phyloP scores from a whole-genome alignment of 2,797 vertebrate genomes.

The Fistularia commersonii region DNA sequence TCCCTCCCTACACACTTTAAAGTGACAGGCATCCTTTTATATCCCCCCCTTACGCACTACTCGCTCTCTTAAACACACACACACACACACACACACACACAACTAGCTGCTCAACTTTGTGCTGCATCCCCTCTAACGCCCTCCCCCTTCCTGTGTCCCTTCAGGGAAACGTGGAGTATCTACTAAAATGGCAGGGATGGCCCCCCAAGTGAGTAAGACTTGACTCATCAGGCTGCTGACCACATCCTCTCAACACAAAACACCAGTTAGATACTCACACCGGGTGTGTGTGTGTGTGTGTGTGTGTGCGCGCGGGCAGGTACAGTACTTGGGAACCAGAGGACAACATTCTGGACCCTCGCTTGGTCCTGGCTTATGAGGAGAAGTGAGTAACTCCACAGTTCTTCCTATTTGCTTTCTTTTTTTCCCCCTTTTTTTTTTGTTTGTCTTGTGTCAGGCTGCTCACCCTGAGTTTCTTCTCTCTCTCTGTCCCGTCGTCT shows the following conservation, averaged over 20 bases:
- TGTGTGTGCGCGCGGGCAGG: conserved; percentile 70
- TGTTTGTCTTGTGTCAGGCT: background rate
- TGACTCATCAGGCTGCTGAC: conserved; percentile 48
- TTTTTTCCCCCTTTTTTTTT: background rate
- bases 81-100: background rate
- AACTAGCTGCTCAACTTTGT: background rate
- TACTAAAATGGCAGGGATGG: conserved; percentile 99
- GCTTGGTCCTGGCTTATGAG: conserved; percentile 93
- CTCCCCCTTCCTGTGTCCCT: conserved; percentile 8
- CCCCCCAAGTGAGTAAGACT: conserved; percentile 90
- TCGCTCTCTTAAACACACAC: background rate
- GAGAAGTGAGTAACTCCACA: conserved; percentile 84
- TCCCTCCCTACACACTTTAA: conserved; percentile 49
- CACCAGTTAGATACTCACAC: background rate
- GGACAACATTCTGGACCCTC: conserved; percentile 97
- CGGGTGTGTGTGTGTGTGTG: conserved; percentile 2
- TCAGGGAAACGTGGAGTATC: conserved; percentile 96
- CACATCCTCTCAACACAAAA: conserved; percentile 33
- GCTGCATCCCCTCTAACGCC: conserved; percentile 13
- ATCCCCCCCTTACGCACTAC: background rate
- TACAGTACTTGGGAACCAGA: conserved; percentile 99
- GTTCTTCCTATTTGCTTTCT: background rate
- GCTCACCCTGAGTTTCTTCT: background rate
- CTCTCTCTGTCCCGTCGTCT: conserved; percentile 9
- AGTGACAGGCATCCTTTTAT: conserved; percentile 52